Conservation (phyloP, 2,797 vertebrate genomes). For the Pangasius macronema region DNA sequence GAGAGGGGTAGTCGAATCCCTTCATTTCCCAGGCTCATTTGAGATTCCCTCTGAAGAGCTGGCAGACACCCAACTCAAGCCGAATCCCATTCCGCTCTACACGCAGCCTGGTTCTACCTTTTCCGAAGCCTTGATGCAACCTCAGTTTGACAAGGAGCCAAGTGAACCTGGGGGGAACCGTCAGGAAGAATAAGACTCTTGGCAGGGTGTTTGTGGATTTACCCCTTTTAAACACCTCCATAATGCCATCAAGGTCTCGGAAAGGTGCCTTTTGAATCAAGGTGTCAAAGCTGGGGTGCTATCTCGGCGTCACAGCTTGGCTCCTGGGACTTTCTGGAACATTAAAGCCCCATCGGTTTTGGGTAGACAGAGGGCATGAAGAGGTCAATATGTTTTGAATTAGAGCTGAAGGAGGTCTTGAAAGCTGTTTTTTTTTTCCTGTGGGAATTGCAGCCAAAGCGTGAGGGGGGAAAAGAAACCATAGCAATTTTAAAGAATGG, state of each 20-base stretch:
- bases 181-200: slow-evolving; percentile 40
- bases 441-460: neutral
- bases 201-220: slow-evolving; percentile 46
- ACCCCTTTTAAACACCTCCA: slow-evolving; percentile 41
- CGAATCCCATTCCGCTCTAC: slow-evolving; percentile 40
- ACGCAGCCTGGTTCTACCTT: slow-evolving; percentile 15
- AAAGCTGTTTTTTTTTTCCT: slow-evolving; percentile 10
- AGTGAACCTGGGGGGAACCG: slow-evolving; percentile 47
- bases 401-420: slow-evolving; percentile 27
- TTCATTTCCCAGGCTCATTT: slow-evolving; percentile 44
- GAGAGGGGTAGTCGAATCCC: slow-evolving; percentile 24
- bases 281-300: slow-evolving; percentile 32
- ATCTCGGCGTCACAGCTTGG: slow-evolving; percentile 22
- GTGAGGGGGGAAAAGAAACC: neutral
- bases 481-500: neutral
- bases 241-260: slow-evolving; percentile 53
- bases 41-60: slow-evolving; percentile 47
- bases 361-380: slow-evolving; percentile 31
- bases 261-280: slow-evolving; percentile 38
- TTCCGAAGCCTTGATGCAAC: slow-evolving; percentile 38
- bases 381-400: slow-evolving; percentile 44
- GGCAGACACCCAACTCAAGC: slow-evolving; percentile 36
- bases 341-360: slow-evolving; percentile 26
- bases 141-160: slow-evolving; percentile 57
- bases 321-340: slow-evolving; percentile 28